A percentile compares a stretch with the other conserved stretches of the same genome.
Evolutionary conservation across 2,113 vertebrate species (phyloP).

Genomic region (Hemichromis elongatus): DNA sequence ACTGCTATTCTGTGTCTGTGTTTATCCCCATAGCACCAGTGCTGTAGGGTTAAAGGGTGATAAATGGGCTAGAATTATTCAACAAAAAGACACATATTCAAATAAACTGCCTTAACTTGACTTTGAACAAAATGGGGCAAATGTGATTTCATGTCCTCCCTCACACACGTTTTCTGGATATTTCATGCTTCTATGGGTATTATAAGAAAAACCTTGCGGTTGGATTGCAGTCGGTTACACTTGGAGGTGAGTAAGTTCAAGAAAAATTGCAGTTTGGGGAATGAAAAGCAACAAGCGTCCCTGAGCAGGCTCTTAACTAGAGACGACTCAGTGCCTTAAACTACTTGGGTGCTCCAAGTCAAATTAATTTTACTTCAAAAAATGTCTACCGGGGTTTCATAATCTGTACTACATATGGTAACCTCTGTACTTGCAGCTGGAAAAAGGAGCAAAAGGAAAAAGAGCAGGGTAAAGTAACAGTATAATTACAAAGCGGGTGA

Average conservation of each 20-base stretch:
- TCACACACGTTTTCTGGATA: background rate
- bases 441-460: background rate
- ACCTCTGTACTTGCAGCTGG: background rate
- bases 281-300: background rate
- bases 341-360: background rate
- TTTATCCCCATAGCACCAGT: background rate
- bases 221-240: background rate
- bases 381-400: background rate
- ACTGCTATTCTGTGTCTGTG: background rate
- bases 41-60: background rate
- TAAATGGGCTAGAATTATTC: background rate
- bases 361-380: background rate
- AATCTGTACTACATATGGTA: background rate
- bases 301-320: background rate
- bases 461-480: background rate
- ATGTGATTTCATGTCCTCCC: background rate
- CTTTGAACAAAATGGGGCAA: background rate
- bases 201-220: background rate
- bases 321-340: background rate
- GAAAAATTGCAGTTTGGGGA: background rate
- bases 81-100: background rate
- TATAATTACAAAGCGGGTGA: background rate
- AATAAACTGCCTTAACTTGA: background rate
- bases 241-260: background rate
- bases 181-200: background rate